phyloP scores from a whole-genome alignment of 2,888 invertebrate genomes.

The Chydorus sphaericus region DNA sequence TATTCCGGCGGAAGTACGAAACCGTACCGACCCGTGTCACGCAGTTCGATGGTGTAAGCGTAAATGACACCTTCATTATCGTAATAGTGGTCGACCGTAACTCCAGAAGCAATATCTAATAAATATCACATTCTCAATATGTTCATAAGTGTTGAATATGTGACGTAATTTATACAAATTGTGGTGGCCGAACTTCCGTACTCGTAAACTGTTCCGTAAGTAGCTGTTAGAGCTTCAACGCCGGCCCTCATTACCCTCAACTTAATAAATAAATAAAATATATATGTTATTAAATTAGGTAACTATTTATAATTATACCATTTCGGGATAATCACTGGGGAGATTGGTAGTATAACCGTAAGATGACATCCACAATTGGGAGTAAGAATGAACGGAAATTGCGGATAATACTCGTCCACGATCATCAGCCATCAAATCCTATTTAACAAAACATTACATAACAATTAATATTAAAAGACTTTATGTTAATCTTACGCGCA shows the following conservation, averaged over 20 bases:
- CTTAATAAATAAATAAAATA: constrained; percentile 7
- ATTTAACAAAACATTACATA: not conserved
- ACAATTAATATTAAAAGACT: not conserved
- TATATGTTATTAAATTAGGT: not conserved
- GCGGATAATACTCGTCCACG: constrained; percentile 24
- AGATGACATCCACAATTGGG: constrained; percentile 29
- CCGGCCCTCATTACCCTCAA: constrained; percentile 15
- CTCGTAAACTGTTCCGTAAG: constrained; percentile 9
- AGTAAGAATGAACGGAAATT: constrained; percentile 32
- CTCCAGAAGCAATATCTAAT: constrained; percentile 13
- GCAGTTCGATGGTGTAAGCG: constrained; percentile 13
- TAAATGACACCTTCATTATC: constrained; percentile 10
- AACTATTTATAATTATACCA: constrained; percentile 13
- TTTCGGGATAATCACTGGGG: constrained; percentile 25
- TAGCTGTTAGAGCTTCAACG: constrained; percentile 15
- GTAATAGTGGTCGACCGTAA: constrained; percentile 12
- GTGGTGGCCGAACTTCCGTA: constrained; percentile 12
- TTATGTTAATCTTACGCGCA: constrained; percentile 18
- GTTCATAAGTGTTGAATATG: too few relatives aligned
- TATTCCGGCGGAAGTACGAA: constrained; percentile 13
- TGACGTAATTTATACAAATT: constrained; percentile 8
- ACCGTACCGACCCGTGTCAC: constrained; percentile 12
- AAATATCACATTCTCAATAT: not conserved
- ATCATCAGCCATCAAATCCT: constrained; percentile 8
- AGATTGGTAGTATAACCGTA: constrained; percentile 29